Evolutionary conservation across 2,888 invertebrate genomes (phyloP), one percentile per base, ranked within the genome.

Genomic region (Nomada goodeniana): DNA sequence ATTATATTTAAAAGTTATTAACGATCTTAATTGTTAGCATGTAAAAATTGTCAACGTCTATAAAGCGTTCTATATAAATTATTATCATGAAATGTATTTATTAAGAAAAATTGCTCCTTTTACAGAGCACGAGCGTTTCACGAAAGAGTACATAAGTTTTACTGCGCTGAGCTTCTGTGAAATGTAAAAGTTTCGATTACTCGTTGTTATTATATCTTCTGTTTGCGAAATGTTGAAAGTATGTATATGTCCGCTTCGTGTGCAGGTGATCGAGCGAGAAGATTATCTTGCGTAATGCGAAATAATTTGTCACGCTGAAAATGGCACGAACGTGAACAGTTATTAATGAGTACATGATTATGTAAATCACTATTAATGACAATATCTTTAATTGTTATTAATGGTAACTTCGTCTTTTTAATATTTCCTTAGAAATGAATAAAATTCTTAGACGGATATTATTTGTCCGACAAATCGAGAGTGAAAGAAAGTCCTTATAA

Each of bases 81-180:
- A 52, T 53, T 63, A 42, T 53, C 10, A 36, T 42, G 44, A 36
- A 65, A 13, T 15, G 20, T 57, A 52, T 42, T 0, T 57, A 20
- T 26, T 57, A 23, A 44, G n/a, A 50, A 59, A 70, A 9, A 55
- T 29, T 57, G 67, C 47, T 68, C 47, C 15, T 53, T 71, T 20
- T 0, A 20, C 0, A 9, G 11, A 55, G 71, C 59, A 50, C 68
- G 83, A 76, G 68, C 10, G 67, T 81, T 75, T 72, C 60, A 75
- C 50, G 65, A 69, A 67, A 26, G 50, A 75, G 71, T 83, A 80
- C n/a, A 74, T 84, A 72, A 87, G 77, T 87, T 74, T 86, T 85
- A 75, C 67, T 57, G 29, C 68, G 52, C 20, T 80, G 69, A 87
- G 87, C 85, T 87, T 91, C 75, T 73, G 84, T 75, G 80, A 64